phyloP scores from a whole-genome alignment of 2,797 vertebrate genomes.

The Mormyrus proboscirostris region DNA sequence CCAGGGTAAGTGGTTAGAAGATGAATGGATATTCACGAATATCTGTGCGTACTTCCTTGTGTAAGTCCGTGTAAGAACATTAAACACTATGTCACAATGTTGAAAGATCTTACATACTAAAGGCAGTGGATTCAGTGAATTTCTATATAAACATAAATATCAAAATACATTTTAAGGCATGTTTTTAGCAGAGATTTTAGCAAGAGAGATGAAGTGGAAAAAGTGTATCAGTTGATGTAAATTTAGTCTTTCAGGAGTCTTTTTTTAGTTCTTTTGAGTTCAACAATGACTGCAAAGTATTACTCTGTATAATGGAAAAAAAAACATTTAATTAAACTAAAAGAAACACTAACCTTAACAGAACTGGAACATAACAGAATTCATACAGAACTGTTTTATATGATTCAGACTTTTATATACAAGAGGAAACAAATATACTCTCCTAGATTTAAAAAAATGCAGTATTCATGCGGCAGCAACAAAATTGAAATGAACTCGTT shows the following conservation, averaged over 20 bases:
- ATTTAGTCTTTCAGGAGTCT: not conserved
- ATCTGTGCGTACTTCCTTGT: not conserved
- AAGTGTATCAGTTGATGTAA: not conserved
- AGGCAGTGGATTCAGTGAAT: not conserved
- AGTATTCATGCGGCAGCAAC: not conserved
- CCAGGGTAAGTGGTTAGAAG: not conserved
- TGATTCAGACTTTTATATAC: not conserved
- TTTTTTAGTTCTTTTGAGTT: not conserved
- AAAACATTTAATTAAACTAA: not conserved
- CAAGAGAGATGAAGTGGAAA: not conserved
- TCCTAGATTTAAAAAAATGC: not conserved
- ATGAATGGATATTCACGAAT: not conserved
- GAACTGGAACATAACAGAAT: not conserved
- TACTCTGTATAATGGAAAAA: not conserved
- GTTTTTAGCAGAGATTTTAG: not conserved
- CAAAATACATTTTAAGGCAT: not conserved
- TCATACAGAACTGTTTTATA: not conserved
- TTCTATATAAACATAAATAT: slow-evolving; percentile 11
- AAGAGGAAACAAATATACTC: not conserved
- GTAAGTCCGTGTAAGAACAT: not conserved
- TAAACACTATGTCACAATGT: not conserved
- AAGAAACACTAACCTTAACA: not conserved
- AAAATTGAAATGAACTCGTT: not conserved
- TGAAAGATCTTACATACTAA: slow-evolving; percentile 1
- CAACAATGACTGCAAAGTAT: not conserved